phyloP scores from a whole-genome alignment of 2,888 invertebrate species.

The Synanthedon myopaeformis region DNA sequence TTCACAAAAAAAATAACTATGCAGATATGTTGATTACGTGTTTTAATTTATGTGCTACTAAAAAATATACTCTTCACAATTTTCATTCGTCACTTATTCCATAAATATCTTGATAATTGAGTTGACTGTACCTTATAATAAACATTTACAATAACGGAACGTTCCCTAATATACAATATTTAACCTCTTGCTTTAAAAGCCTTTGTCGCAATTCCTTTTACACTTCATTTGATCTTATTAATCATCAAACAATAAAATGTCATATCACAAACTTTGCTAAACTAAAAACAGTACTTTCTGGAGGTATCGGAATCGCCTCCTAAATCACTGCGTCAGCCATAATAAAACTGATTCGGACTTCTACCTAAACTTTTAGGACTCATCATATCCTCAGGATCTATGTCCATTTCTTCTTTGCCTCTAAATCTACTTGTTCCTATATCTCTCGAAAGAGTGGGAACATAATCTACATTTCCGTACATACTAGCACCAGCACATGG shows the following conservation, averaged over 20 bases:
- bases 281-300: constrained; percentile 41
- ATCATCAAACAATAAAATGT: neutral
- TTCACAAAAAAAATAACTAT: neutral
- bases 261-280: neutral
- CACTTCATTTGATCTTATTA: neutral
- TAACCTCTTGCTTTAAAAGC: neutral
- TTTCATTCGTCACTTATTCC: no score
- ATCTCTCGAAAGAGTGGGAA: constrained; percentile 37
- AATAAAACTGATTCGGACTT: constrained; percentile 48
- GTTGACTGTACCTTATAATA: neutral
- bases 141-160: neutral
- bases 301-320: constrained; percentile 27
- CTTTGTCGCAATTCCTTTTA: neutral
- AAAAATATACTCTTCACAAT: neutral
- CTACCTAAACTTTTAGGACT: constrained; percentile 57
- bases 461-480: constrained; percentile 54
- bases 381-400: constrained; percentile 35
- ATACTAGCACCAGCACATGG: constrained; percentile 51
- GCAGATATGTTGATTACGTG: neutral
- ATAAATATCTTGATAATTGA: neutral
- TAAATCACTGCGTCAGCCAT: constrained; percentile 43
- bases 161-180: neutral
- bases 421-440: constrained; percentile 25
- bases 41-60: neutral
- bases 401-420: constrained; percentile 34